Evolutionary conservation across 2,888 invertebrate genomes (phyloP), one percentile per base, ranked within the genome.

Genomic region (Amphipyra tragopoginis): DNA sequence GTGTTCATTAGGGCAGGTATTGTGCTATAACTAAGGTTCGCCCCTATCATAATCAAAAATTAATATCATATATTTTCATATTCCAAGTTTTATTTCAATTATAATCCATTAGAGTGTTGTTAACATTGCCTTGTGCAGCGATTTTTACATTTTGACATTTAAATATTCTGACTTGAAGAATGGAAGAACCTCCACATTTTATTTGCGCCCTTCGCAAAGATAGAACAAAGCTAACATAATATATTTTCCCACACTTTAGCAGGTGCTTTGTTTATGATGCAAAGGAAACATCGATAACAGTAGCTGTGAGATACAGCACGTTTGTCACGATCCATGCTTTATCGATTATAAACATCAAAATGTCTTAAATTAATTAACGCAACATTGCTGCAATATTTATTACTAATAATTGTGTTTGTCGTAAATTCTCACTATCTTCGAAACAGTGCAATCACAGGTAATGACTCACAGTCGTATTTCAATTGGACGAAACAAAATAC

Each of bases 241-340:
- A 43, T 29, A 69, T 71, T 51, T 78, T 77, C 76, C 76, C 79
- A 76, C 77, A 72, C 54, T 72, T 60, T 48, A 73, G 66, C 87
- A 86, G 84, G 86, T 86, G 84, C 63, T 77, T 86, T 85, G 75
- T 80, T 80, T 81, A 77, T 73, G 70, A 80, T 81, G 77, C 70
- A 81, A 79, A 81, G 68, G 47, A 78, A 68, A 60, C 68, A 75
- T 66, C 57, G 57, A 76, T 80, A 75, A 61, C 53, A 49, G 59
- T 65, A 70, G 42, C 49, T 39, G 74, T 79, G 39, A 53, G 74
- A 64, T 82, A 80, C 33, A 65, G 51, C 86, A 86, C 87, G 87
- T 84, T 75, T 75, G 60, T 76, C 76, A 68, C 74, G 75, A 72
- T 65, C 75, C 70, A 75, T 68, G 62, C 56, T 44, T 66, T 65